Base-by-base conservation (phyloP, 2,888 invertebrate genomes). In the Phyto melanocephala region DNA sequence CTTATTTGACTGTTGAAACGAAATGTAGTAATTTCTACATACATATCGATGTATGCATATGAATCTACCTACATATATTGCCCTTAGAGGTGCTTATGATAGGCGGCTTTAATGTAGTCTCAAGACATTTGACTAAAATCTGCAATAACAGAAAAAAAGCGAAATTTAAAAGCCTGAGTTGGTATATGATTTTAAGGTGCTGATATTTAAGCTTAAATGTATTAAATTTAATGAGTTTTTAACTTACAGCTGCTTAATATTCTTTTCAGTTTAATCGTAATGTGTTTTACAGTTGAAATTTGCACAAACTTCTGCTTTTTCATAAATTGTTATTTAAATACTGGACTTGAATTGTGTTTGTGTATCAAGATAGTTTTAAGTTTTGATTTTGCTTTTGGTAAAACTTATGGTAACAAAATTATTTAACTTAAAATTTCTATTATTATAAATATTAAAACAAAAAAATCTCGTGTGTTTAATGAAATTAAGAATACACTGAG, bases 221-320 rank as follows among this genome's bases (percentile, higher is more conserved):
- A 76, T 79, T 75, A 79, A 79, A 54, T 79, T 79, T 82, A 79
- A 82, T 82, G 82, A 82, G 82, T 75, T 82, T 77, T 82, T 76
- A 82, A 82, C 75, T 76, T 79, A 72, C 79, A 82, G 75, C 82
- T 82, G 82, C 75, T 82, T 74, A 47, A 15, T 11, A 45, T 56
- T 13, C 35, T 65, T 28, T 17, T 65, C 0, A 40, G 11, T 47
- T 56, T 28, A 13, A 37, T 45, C 47, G 24, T 50, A 79, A 80
- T 56, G n/a, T 15, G 11, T 17, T 40, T 37, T n/a, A 13, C 3
- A 15, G n/a, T 35, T 35, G 0, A 28, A 65, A 13, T 42, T 54
- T 68, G 20, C 54, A 20, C 37, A 62, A 37, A 37, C 8, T 37
- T 15, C 20, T n/a, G 8, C 47, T 68, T 45, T 10, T 33, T 8